Conservation (phyloP, 2,888 invertebrate genomes). For the Zaprionus bogoriensis region DNA sequence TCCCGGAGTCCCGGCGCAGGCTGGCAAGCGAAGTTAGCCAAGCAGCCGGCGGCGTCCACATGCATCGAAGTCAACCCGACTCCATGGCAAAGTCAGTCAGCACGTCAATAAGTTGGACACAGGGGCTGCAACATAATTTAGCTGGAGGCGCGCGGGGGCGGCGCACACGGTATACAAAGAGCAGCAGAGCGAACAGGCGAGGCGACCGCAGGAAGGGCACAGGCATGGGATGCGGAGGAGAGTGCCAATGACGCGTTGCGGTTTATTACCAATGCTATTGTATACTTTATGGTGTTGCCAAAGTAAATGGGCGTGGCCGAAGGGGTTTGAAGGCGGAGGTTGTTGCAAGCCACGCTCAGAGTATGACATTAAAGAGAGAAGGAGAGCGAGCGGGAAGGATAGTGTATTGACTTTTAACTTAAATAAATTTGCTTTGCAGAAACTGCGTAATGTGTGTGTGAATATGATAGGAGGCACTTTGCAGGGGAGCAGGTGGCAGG, state of each 20-base stretch:
- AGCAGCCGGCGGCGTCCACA: slow-evolving; percentile 43
- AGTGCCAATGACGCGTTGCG: slow-evolving; percentile 68
- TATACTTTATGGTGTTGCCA: slow-evolving; percentile 57
- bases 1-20: no score
- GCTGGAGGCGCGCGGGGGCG: slow-evolving; percentile 5
- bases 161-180: slow-evolving; percentile 41
- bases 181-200: slow-evolving; percentile 26
- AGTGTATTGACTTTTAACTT: slow-evolving; percentile 65
- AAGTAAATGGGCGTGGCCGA: slow-evolving; percentile 55
- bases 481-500: background rate
- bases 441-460: slow-evolving; percentile 25
- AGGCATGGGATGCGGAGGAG: background rate
- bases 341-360: slow-evolving; percentile 8
- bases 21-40: slow-evolving; percentile 12
- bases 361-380: slow-evolving; percentile 51
- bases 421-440: slow-evolving; percentile 64
- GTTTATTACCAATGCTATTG: slow-evolving; percentile 70
- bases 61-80: slow-evolving; percentile 29
- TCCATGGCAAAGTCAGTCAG: slow-evolving; percentile 47
- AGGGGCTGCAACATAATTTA: slow-evolving; percentile 53
- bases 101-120: slow-evolving; percentile 59
- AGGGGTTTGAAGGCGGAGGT: slow-evolving; percentile 2
- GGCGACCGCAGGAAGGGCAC: slow-evolving; percentile 17
- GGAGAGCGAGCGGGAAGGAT: slow-evolving; percentile 21
- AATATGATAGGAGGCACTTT: slow-evolving; percentile 5